These are phyloP conservation scores for Microctenopoma stevenorrisi DNA, from an alignment of 2,797 vertebrate genomes.

Conservation along the genomic window DNA sequence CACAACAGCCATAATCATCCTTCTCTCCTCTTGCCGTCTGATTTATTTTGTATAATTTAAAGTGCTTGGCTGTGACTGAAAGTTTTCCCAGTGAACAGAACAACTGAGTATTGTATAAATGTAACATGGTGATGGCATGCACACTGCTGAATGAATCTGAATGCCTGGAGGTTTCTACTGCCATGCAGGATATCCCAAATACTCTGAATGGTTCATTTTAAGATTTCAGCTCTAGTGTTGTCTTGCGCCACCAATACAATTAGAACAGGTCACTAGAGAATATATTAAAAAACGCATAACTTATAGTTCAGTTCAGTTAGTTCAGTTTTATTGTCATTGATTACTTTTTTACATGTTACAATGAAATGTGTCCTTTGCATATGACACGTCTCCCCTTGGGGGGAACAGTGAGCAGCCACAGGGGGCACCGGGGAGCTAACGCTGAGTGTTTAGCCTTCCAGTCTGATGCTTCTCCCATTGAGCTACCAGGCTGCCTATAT, in stretches of 20 bases:
- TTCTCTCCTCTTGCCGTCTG: neutral
- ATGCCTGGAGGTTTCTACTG: conserved; percentile 16
- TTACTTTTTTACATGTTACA: too few species aligned
- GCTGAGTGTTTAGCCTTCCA: too few species aligned
- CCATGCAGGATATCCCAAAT: neutral
- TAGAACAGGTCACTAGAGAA: neutral
- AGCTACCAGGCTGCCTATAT: too few species aligned
- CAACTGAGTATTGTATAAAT: neutral
- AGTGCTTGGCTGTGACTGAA: conserved; percentile 10
- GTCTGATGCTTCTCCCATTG: too few species aligned
- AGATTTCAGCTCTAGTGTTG: conserved; percentile 7
- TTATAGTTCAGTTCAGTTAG: too few species aligned
- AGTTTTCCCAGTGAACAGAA: conserved; percentile 16
- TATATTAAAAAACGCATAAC: neutral
- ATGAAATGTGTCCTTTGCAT: too few species aligned
- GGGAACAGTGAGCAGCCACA: too few species aligned
- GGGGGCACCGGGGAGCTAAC: too few species aligned
- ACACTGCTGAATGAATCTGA: conserved; percentile 30
- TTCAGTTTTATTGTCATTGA: too few species aligned
- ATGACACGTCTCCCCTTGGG: too few species aligned
- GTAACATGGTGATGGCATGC: conserved; percentile 2
- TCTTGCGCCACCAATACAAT: neutral
- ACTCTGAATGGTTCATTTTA: neutral
- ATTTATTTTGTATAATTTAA: conserved; percentile 17
- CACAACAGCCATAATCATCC: conserved; percentile 18